These are phyloP conservation scores for Karalla daura DNA, from an alignment of 2,797 vertebrate species.

Conservation along the genomic window DNA sequence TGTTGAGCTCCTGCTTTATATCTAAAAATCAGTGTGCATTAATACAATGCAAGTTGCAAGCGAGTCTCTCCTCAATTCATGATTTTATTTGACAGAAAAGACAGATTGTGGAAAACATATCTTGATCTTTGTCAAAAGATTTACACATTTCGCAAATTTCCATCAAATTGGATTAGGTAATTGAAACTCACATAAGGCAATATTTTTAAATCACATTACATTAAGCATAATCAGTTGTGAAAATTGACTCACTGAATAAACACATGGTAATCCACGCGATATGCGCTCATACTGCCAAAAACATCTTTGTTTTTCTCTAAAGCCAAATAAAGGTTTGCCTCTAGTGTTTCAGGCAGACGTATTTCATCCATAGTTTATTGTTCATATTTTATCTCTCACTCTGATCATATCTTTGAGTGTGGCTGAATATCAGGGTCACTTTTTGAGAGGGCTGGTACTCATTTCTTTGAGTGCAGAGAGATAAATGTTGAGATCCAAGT, in stretches of 20 bases:
- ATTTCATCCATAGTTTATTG: background rate
- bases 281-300: background rate
- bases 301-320: background rate
- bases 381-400: background rate
- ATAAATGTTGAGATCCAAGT: background rate
- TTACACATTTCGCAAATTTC: background rate
- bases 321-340: background rate
- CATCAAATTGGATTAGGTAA: background rate
- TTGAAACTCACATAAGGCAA: background rate
- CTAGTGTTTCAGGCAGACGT: background rate
- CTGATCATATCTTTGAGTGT: background rate
- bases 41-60: too few relatives aligned
- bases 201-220: background rate
- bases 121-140: background rate
- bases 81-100: too few relatives aligned
- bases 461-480: slow-evolving; percentile 52
- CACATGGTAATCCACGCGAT: background rate
- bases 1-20: too few relatives aligned
- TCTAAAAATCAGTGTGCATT: too few relatives aligned
- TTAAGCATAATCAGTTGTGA: background rate
- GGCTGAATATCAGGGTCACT: background rate
- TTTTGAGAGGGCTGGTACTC: background rate
- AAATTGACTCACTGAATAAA: background rate
- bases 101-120: background rate
- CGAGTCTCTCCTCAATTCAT: too few relatives aligned